Percentiles rank a stretch among this genome's conserved stretches.
phyloP scores from a whole-genome alignment of 2,113 vertebrate genomes.

The Peromyscus maniculatus region DNA sequence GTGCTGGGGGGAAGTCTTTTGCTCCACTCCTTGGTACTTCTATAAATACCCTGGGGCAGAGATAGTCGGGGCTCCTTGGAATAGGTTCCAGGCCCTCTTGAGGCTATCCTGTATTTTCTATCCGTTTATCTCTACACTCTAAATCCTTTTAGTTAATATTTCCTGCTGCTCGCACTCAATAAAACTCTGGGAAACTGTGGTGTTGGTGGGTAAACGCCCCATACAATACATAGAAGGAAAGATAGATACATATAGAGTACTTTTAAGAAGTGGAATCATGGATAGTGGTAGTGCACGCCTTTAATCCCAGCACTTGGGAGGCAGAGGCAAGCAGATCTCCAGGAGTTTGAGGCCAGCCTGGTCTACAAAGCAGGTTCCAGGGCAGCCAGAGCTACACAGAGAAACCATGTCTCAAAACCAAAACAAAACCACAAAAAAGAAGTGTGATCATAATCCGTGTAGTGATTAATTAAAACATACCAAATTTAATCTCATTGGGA shows the following conservation, averaged over 20 bases:
- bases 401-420: not conserved
- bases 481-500: conserved; percentile 16
- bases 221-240: not conserved
- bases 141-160: no score
- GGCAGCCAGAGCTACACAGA: not conserved
- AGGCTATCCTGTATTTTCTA: no score
- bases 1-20: no score
- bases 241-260: not conserved
- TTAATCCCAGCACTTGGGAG: not conserved
- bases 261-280: not conserved
- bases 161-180: no score
- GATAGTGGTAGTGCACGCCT: not conserved
- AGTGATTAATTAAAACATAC: not conserved
- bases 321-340: not conserved
- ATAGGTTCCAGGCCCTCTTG: no score
- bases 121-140: no score
- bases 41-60: no score
- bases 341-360: not conserved
- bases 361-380: not conserved
- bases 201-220: no score
- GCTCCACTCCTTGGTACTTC: no score
- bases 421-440: not conserved
- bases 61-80: no score
- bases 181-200: no score
- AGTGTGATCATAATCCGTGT: not conserved